Evolutionary conservation across 1,140 invertebrate species (phyloP).

Genomic region (Neodiprion virginianus): DNA sequence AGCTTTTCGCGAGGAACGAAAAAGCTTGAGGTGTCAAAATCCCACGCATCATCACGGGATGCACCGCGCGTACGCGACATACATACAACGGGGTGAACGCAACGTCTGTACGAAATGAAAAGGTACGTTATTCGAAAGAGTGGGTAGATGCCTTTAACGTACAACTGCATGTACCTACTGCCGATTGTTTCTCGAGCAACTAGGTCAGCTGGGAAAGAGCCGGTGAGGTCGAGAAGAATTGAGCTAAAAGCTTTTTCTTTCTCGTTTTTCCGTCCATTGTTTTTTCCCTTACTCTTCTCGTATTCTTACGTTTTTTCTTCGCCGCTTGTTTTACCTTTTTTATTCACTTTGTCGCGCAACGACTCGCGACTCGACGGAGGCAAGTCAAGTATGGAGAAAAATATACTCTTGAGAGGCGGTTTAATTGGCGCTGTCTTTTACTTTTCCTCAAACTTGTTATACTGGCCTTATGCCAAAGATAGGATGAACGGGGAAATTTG

Average conservation of each 20-base stretch:
- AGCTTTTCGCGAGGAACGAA: background rate
- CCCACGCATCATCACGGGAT: background rate
- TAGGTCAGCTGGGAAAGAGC: conserved; percentile 1
- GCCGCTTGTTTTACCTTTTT: too few relatives aligned
- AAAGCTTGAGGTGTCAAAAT: background rate
- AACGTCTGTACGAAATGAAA: background rate
- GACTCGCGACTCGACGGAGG: too few relatives aligned
- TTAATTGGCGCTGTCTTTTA: too few relatives aligned
- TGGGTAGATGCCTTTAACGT: too few relatives aligned
- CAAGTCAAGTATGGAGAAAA: too few relatives aligned
- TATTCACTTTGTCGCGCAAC: too few relatives aligned
- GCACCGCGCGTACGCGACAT: background rate
- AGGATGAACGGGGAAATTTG: too few relatives aligned
- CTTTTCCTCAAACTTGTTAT: too few relatives aligned
- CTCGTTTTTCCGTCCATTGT: too few relatives aligned
- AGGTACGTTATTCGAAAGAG: background rate
- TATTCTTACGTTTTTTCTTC: background rate
- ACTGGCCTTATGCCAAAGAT: too few relatives aligned
- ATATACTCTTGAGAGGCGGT: too few relatives aligned
- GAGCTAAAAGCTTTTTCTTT: background rate
- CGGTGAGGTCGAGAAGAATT: background rate
- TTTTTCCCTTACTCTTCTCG: background rate
- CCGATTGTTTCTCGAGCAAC: background rate
- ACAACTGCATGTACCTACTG: background rate
- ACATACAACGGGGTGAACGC: background rate